These are phyloP conservation scores for Amphipoea lucens DNA, from an alignment of 2,888 invertebrate genomes.

Conservation along the genomic window DNA sequence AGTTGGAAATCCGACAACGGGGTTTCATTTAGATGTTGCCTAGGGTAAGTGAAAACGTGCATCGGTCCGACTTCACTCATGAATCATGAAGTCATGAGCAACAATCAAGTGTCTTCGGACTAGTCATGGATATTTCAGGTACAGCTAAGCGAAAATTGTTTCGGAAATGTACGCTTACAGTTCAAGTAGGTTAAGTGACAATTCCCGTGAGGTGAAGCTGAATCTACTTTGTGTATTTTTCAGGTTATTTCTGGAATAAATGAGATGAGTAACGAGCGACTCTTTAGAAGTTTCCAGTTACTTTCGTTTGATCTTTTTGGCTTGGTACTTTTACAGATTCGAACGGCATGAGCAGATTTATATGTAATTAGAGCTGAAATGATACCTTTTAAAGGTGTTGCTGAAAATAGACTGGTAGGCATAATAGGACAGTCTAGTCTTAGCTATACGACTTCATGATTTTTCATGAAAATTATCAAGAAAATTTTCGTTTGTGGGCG, in stretches of 20 bases:
- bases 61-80: not conserved
- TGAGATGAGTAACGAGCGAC: constrained; percentile 12
- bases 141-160: constrained; percentile 39
- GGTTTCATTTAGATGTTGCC: not conserved
- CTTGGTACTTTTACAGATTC: constrained; percentile 1
- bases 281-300: constrained; percentile 31
- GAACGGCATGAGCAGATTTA: not conserved
- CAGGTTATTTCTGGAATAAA: constrained; percentile 36
- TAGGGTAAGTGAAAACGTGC: not conserved
- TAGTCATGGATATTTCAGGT: constrained; percentile 54
- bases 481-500: not conserved
- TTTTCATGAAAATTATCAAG: not conserved
- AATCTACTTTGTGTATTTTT: constrained; percentile 21
- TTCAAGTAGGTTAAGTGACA: constrained; percentile 59
- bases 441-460: no score
- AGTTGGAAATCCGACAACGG: not conserved
- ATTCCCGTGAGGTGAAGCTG: constrained; percentile 29
- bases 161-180: constrained; percentile 59
- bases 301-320: constrained; percentile 21
- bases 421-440: not conserved
- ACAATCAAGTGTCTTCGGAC: constrained; percentile 11
- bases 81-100: constrained; percentile 12
- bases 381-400: not conserved
- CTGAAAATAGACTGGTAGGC: not conserved
- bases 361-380: not conserved